Percentiles rank a stretch among this genome's conserved stretches.
These are phyloP conservation scores for Drosophila biarmipes DNA, from an alignment of 1,140 invertebrate genomes.

Conservation along the genomic window DNA sequence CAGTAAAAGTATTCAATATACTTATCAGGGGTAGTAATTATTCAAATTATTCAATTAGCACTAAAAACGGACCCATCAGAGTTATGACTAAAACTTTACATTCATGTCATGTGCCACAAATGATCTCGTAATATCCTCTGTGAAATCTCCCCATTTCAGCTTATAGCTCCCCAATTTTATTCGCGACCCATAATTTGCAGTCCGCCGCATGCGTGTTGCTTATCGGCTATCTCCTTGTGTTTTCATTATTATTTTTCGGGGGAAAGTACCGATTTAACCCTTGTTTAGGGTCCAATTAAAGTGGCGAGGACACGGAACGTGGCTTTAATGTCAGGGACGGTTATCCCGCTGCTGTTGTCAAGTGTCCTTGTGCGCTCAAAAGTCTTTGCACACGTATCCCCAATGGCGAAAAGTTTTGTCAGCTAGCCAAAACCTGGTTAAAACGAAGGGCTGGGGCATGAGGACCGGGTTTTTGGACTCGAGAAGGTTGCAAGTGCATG, in stretches of 20 bases:
- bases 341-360: constrained; percentile 27
- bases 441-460: constrained; percentile 28
- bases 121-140: background rate
- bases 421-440: constrained; percentile 60
- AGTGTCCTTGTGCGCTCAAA: constrained; percentile 75
- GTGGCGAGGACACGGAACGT: constrained; percentile 58
- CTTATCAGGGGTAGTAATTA: too few species aligned
- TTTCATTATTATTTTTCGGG: constrained; percentile 17
- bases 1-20: too few species aligned
- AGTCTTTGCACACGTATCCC: constrained; percentile 66
- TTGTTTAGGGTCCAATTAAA: constrained; percentile 69
- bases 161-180: constrained; percentile 7
- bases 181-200: constrained; percentile 14
- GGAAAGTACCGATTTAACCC: constrained; percentile 29
- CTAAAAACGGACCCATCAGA: background rate
- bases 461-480: background rate
- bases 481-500: constrained; percentile 58
- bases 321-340: constrained; percentile 47
- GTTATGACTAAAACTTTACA: background rate
- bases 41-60: too few species aligned
- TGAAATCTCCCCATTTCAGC: background rate
- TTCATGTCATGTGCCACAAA: constrained; percentile 1
- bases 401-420: constrained; percentile 69
- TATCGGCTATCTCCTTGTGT: constrained; percentile 56
- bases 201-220: constrained; percentile 51